Evolutionary conservation across 2,113 vertebrate species (phyloP).

Genomic region (Sarotherodon lohbergeri): DNA sequence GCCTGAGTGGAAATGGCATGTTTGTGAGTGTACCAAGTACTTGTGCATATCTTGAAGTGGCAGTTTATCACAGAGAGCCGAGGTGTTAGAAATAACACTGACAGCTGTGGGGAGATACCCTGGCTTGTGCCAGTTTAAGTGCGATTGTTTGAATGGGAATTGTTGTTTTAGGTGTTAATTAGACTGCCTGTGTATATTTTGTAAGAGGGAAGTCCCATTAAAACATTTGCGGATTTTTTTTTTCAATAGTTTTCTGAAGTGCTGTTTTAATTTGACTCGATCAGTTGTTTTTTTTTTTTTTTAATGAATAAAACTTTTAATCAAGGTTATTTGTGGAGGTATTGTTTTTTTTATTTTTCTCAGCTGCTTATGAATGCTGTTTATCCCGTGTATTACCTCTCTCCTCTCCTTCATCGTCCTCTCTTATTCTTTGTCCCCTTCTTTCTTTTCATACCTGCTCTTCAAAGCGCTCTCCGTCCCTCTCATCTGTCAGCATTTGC

Average conservation of each 20-base stretch:
- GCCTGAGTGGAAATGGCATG: slow-evolving; percentile 1
- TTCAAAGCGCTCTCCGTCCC: slow-evolving; percentile 13
- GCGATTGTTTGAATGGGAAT: background rate
- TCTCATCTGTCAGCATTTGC: slow-evolving; percentile 43
- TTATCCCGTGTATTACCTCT: background rate
- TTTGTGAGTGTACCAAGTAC: slow-evolving; percentile 8
- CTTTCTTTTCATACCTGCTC: background rate
- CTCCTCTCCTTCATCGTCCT: background rate
- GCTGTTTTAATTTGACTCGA: background rate
- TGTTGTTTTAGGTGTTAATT: background rate
- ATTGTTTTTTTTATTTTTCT: background rate
- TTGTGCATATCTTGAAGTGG: slow-evolving; percentile 13
- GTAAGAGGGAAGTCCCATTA: background rate
- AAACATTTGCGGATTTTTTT: background rate
- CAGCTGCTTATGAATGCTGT: background rate
- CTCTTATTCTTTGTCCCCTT: background rate
- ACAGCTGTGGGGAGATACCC: background rate
- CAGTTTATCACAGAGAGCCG: slow-evolving; percentile 17
- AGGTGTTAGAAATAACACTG: slow-evolving; percentile 15
- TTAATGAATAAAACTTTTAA: background rate
- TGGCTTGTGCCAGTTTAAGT: background rate
- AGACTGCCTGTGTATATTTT: background rate
- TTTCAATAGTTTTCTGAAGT: background rate
- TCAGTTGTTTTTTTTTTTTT: background rate
- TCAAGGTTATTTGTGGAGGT: background rate